Evolutionary conservation across 2,113 vertebrate genomes (phyloP).

Genomic region (Puntigrus tetrazona): DNA sequence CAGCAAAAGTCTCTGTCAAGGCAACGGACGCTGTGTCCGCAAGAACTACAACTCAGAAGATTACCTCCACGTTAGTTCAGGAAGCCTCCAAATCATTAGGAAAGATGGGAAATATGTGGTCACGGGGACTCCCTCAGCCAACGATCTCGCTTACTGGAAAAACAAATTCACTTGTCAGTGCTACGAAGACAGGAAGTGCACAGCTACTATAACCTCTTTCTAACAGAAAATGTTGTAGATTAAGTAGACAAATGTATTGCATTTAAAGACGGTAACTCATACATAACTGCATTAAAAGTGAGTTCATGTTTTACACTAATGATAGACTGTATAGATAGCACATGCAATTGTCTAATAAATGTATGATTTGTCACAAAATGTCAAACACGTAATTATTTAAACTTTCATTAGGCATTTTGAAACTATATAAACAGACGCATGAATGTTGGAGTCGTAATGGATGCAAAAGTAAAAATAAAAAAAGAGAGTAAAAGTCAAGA

Average conservation of each 20-base stretch:
- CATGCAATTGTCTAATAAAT: not conserved
- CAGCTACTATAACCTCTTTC: conserved; percentile 23
- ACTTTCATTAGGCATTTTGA: not conserved
- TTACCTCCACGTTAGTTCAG: conserved; percentile 82
- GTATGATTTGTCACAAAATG: not conserved
- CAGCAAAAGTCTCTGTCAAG: conserved; percentile 79
- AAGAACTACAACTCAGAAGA: conserved; percentile 75
- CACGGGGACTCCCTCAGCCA: conserved; percentile 56
- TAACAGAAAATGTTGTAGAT: not conserved
- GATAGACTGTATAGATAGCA: not conserved
- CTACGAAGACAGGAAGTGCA: conserved; percentile 63
- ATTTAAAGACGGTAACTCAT: not conserved
- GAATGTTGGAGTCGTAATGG: not conserved
- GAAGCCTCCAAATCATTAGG: conserved; percentile 61
- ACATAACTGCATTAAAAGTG: not conserved
- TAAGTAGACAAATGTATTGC: not conserved
- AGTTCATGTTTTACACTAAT: not conserved
- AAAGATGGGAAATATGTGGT: conserved; percentile 59
- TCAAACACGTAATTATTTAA: not conserved
- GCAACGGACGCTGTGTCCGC: conserved; percentile 79
- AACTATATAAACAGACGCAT: not conserved
- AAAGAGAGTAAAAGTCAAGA: not conserved
- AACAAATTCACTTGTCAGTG: conserved; percentile 75
- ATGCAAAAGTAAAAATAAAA: not conserved
- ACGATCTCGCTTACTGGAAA: conserved; percentile 60